A percentile compares a stretch with the other conserved stretches of the same genome.
Conservation (phyloP, 2,797 vertebrate species). For the Knipowitschia caucasica region DNA sequence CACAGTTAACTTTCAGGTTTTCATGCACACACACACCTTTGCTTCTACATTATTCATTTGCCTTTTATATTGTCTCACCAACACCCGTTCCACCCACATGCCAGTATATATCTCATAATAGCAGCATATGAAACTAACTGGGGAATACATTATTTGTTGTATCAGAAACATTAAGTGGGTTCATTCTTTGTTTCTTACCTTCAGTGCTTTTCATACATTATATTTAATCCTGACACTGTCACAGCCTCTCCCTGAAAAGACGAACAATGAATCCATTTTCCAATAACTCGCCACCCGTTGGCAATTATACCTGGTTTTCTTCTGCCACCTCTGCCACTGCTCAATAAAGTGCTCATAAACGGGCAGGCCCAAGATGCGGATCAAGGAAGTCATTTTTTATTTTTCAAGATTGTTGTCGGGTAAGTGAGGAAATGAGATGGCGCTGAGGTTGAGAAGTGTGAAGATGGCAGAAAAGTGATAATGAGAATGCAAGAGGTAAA, state of each 20-base stretch:
- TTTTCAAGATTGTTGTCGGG: slow-evolving; percentile 66
- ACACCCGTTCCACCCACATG: too few species aligned
- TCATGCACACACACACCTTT: too few species aligned
- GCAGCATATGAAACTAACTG: too few species aligned
- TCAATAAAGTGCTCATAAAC: slow-evolving; percentile 70
- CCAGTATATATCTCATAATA: too few species aligned
- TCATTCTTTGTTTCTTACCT: slow-evolving; percentile 63
- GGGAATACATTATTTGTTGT: too few species aligned
- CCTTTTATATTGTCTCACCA: too few species aligned
- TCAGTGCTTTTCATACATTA: slow-evolving; percentile 65
- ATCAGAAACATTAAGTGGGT: slow-evolving; percentile 45
- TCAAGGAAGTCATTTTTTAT: slow-evolving; percentile 71
- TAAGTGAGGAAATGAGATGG: slow-evolving; percentile 70
- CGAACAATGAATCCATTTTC: slow-evolving; percentile 75
- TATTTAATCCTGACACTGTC: slow-evolving; percentile 62
- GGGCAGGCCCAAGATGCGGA: slow-evolving; percentile 68
- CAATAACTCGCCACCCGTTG: slow-evolving; percentile 70
- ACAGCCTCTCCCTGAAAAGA: slow-evolving; percentile 51
- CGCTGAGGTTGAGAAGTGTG: slow-evolving; percentile 60
- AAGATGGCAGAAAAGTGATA: slow-evolving; percentile 60
- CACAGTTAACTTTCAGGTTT: too few species aligned
- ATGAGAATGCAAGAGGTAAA: background rate
- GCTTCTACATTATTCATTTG: too few species aligned
- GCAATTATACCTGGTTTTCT: slow-evolving; percentile 69
- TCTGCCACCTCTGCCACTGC: slow-evolving; percentile 4